Conservation (phyloP, 2,797 vertebrate species). For the Xyrichtys novacula region DNA sequence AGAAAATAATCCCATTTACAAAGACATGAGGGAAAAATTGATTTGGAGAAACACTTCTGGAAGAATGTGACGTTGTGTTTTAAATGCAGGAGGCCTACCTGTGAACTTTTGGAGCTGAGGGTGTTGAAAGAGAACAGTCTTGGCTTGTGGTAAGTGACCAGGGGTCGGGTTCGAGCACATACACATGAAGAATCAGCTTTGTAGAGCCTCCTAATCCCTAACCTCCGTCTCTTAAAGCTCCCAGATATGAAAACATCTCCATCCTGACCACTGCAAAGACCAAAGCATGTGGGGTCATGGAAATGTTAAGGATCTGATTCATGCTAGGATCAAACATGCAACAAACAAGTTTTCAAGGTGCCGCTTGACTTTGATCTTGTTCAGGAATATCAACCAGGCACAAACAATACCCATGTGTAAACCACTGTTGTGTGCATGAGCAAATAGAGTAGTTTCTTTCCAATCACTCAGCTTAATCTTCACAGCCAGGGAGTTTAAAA, state of each 20-base stretch:
- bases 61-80: not conserved
- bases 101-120: constrained; percentile 38
- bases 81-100: constrained; percentile 42
- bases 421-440: constrained; percentile 33
- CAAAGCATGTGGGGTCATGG: constrained; percentile 32
- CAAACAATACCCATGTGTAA: constrained; percentile 7
- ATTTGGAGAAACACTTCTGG: not conserved
- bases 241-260: constrained; percentile 33
- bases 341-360: not conserved
- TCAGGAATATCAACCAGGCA: constrained; percentile 13
- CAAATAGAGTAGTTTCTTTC: constrained; percentile 18
- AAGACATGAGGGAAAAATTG: not conserved
- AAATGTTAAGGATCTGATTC: constrained; percentile 24
- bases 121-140: constrained; percentile 86
- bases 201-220: constrained; percentile 77
- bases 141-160: constrained; percentile 90
- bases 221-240: constrained; percentile 85
- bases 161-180: constrained; percentile 90
- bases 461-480: constrained; percentile 49
- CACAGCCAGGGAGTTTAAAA: constrained; percentile 42
- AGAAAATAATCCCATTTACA: not conserved
- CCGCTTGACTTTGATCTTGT: constrained; percentile 13
- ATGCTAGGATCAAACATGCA: constrained; percentile 2
- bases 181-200: constrained; percentile 78
- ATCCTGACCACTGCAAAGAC: constrained; percentile 53